Evolutionary conservation across 1,140 invertebrate genomes (phyloP), one percentile per base, ranked within the genome.

Genomic region (Leptestheria dahalacensis): DNA sequence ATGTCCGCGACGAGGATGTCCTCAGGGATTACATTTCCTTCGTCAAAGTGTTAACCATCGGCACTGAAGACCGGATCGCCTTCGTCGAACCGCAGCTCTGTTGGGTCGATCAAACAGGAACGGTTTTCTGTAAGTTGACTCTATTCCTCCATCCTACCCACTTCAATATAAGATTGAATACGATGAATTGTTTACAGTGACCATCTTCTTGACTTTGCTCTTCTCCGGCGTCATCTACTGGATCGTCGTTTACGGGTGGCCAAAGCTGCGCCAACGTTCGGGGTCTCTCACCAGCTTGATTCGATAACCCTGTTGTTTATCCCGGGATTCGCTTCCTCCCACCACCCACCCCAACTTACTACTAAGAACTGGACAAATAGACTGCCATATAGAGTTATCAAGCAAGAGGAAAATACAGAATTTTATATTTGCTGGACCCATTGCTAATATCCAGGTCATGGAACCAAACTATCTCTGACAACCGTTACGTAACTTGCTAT

Each of bases 131-230:
- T 60, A 33, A 41, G 6, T 41, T 41, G 6, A 41, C 33, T 41
- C 33, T 9, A 15, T 41, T 41, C 33, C n/a, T n/a, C n/a, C n/a
- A n/a, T 41, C 15, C 6, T 41, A 41, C 33, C 15, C 6, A 41
- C 15, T 41, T 41, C 15, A 41, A 41, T 41, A 15, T 41, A 9
- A 41, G 15, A 41, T 41, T 41, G 15, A 41, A 41, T 41, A 41
- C 6, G 33, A 9, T 15, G 33, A 9, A 9, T 41, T 41, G 6
- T 15, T 56, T 56, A 24, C 26, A 62, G 61, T 62, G 26, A 62
- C 61, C 12, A 62, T 62, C 20, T 62, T 62, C 25, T 57, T 62
- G 46, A 62, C 61, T 1, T 29, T 62, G 48, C 55, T 62, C 4
- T 55, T 62, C 24, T 12, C 23, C 4, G 54, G 33, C 20, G 3